phyloP scores from a whole-genome alignment of 1,140 invertebrate genomes.

The Tribolium madens region DNA sequence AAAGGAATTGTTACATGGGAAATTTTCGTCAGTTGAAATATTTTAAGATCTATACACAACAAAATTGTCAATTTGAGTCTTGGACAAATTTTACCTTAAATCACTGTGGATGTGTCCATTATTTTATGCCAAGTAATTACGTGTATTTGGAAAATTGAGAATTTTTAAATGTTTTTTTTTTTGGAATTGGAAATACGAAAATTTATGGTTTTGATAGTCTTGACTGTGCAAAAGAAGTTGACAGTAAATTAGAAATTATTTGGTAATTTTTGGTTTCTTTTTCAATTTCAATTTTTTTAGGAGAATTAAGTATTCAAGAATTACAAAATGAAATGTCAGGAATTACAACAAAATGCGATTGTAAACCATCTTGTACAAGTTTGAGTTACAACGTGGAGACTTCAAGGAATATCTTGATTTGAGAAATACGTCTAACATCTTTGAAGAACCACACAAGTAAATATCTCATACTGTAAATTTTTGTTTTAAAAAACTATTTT shows the following conservation, averaged over 20 bases:
- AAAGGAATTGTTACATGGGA: constrained; percentile 72
- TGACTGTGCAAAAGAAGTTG: neutral
- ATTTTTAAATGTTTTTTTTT: constrained; percentile 3
- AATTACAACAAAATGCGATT: constrained; percentile 67
- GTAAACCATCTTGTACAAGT: constrained; percentile 75
- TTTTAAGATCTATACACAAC: constrained; percentile 80
- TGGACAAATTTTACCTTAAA: constrained; percentile 78
- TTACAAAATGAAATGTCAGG: neutral
- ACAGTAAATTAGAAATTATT: neutral
- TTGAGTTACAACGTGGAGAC: constrained; percentile 75
- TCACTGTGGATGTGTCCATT: constrained; percentile 75
- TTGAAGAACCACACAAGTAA: neutral
- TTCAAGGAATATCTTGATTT: constrained; percentile 60
- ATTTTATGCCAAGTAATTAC: constrained; percentile 75
- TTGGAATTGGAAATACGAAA: constrained; percentile 65
- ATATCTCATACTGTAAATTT: neutral
- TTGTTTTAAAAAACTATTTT: neutral
- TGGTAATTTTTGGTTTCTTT: neutral
- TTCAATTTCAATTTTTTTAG: neutral
- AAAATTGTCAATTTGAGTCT: constrained; percentile 82
- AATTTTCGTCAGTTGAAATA: constrained; percentile 69
- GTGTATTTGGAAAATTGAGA: neutral
- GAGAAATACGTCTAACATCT: neutral
- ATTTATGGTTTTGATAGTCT: constrained; percentile 71
- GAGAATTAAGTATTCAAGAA: neutral